phyloP scores from a whole-genome alignment of 2,113 vertebrate genomes.

The Machaerirhynchus nigripectus region DNA sequence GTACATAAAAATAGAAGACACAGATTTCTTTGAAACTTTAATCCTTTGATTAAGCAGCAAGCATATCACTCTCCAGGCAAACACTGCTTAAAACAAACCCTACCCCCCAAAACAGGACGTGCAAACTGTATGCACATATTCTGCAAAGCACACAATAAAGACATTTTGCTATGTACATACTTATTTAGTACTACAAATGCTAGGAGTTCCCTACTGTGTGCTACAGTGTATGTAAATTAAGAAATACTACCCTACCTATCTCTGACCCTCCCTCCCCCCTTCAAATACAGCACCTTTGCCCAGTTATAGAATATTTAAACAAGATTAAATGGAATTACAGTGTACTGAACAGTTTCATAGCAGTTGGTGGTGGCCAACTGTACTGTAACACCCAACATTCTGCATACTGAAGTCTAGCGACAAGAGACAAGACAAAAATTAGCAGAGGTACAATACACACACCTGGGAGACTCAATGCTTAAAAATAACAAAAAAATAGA shows the following conservation, averaged over 20 bases:
- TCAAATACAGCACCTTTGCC: constrained; percentile 72
- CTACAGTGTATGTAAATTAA: constrained; percentile 71
- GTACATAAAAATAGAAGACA: constrained; percentile 83
- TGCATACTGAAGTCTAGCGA: constrained; percentile 69
- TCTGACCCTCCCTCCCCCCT: constrained; percentile 60
- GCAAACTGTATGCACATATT: constrained; percentile 82
- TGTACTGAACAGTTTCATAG: constrained; percentile 63
- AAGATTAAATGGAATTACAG: constrained; percentile 68
- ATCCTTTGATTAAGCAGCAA: constrained; percentile 85
- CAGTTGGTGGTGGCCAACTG: constrained; percentile 55
- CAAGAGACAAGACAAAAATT: constrained; percentile 73
- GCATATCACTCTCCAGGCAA: constrained; percentile 82
- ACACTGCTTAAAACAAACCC: constrained; percentile 77
- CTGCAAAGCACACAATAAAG: constrained; percentile 80
- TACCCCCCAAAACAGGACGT: constrained; percentile 71
- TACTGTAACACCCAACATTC: constrained; percentile 61
- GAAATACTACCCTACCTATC: constrained; percentile 68
- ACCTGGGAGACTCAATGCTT: constrained; percentile 61
- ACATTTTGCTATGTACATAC: constrained; percentile 79
- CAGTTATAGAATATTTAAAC: constrained; percentile 61
- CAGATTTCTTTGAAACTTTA: constrained; percentile 82
- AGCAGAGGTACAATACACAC: constrained; percentile 68
- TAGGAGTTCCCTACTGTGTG: constrained; percentile 73
- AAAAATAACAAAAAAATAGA: not conserved
- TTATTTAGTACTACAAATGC: constrained; percentile 69